Conservation (phyloP, 2,797 vertebrate genomes). For the Carapus acus region DNA sequence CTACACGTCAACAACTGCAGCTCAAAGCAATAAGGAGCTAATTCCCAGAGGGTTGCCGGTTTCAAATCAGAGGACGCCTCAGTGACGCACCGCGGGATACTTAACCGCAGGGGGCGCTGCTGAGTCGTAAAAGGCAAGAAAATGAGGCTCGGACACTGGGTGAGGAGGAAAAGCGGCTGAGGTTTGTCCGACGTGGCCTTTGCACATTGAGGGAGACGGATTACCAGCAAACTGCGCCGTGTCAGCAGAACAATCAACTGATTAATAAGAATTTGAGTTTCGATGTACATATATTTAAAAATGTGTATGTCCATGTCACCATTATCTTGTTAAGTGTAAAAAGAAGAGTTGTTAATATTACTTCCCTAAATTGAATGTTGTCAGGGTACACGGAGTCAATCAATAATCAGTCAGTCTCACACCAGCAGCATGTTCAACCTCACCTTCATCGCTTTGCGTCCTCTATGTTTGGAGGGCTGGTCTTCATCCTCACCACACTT, state of each 20-base stretch:
- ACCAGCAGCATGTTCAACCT: constrained; percentile 44
- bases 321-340: no score
- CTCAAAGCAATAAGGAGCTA: constrained; percentile 35
- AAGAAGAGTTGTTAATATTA: no score
- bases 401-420: constrained; percentile 38
- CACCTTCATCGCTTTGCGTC: no score
- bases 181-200: no score
- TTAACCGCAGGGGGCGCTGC: no score
- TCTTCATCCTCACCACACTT: no score
- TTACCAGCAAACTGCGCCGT: not conserved
- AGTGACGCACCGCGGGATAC: not conserved
- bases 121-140: no score
- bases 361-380: constrained; percentile 13
- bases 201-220: no score
- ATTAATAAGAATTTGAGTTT: not conserved
- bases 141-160: no score
- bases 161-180: no score
- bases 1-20: not conserved
- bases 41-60: not conserved
- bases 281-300: constrained; percentile 31
- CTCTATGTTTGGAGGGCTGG: no score
- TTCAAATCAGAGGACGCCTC: not conserved
- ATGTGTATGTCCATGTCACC: not conserved
- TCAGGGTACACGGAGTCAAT: constrained; percentile 38
- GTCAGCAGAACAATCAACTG: constrained; percentile 25